phyloP scores from a whole-genome alignment of 2,888 invertebrate genomes.

The Phortica okadai region DNA sequence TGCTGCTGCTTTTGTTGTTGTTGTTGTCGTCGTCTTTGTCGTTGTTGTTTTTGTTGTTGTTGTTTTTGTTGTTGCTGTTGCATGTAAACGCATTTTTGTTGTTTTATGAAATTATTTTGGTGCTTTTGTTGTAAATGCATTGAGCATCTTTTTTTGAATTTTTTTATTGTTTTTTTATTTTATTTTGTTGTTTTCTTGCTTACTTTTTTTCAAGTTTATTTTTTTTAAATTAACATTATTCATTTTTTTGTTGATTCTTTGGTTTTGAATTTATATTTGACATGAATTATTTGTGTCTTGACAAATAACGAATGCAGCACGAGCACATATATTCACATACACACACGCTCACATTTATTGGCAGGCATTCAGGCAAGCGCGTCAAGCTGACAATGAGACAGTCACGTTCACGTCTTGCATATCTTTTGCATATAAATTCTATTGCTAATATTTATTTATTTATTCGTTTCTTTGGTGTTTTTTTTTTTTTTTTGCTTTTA shows the following conservation, averaged over 20 bases:
- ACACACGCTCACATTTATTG: neutral
- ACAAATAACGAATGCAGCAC: constrained; percentile 35
- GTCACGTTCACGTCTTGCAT: neutral
- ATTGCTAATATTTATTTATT: constrained; percentile 21
- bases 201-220: neutral
- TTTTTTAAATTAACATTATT: neutral
- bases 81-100: constrained; percentile 21
- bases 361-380: neutral
- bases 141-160: neutral
- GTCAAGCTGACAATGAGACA: too few species aligned
- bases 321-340: constrained; percentile 20
- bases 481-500: neutral
- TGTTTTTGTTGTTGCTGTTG: constrained; percentile 12
- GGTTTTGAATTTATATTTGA: neutral
- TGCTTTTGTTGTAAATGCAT: constrained; percentile 10
- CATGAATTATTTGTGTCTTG: constrained; percentile 21
- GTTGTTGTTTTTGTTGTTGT: neutral
- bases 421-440: constrained; percentile 17
- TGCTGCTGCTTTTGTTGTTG: constrained; percentile 28
- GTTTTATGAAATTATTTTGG: neutral
- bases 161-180: constrained; percentile 16
- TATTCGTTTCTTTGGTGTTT: neutral
- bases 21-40: neutral
- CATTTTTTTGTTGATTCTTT: neutral
- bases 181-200: neutral